Evolutionary conservation across 1,140 invertebrate genomes (phyloP).

Genomic region (Dreissena rostriformis): DNA sequence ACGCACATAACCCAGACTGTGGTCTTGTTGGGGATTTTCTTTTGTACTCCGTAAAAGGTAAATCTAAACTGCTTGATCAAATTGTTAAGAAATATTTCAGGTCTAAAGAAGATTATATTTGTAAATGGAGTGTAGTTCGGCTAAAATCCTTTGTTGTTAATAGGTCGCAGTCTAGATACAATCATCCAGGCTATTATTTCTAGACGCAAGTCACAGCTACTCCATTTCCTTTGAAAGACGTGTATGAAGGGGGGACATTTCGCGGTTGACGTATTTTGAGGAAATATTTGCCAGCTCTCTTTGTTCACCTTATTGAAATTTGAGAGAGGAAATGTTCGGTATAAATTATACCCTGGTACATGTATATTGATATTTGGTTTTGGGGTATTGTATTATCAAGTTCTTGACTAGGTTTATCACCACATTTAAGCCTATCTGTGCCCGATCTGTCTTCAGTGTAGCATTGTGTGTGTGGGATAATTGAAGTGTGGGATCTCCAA

Average conservation of each 20-base stretch:
- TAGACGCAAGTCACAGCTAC: slow-evolving; percentile 7
- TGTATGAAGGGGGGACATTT: neutral
- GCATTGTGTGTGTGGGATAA: too few species aligned
- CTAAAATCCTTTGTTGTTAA: slow-evolving; percentile 6
- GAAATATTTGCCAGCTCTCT: neutral
- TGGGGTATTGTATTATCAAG: neutral
- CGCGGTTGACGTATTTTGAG: neutral
- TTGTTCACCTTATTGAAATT: neutral
- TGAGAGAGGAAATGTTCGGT: neutral
- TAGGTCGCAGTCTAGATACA: neutral
- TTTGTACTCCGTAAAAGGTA: slow-evolving; percentile 5
- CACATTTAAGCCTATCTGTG: too few species aligned
- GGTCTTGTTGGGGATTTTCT: neutral
- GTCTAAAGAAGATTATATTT: neutral
- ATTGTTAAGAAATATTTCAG: slow-evolving; percentile 11
- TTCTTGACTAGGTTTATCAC: too few species aligned
- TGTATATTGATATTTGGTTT: slow-evolving; percentile 1
- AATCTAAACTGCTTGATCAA: slow-evolving; percentile 9
- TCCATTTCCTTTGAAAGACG: neutral
- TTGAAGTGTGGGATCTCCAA: too few species aligned
- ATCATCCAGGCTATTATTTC: slow-evolving; percentile 3
- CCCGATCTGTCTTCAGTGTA: too few species aligned
- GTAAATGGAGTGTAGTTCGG: neutral
- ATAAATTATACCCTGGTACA: neutral
- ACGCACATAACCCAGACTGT: neutral